Conservation (phyloP, 92 coral and sea anemone genomes). For the Ricordea florida region DNA sequence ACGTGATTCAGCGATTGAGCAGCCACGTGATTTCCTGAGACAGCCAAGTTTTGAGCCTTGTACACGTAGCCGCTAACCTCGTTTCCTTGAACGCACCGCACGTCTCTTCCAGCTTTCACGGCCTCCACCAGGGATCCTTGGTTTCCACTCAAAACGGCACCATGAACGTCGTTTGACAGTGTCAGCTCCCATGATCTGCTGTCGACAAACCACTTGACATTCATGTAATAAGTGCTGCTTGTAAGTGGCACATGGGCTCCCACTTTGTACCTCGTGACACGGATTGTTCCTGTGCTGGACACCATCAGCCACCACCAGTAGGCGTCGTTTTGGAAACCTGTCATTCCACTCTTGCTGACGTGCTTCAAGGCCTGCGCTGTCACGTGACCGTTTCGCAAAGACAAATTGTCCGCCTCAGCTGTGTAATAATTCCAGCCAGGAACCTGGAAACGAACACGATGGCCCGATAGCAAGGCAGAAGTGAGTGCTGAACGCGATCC, state of each 20-base stretch:
- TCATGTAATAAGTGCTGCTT: neutral
- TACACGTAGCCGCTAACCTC: conserved; percentile 57
- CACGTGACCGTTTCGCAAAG: conserved; percentile 77
- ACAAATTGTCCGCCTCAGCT: conserved; percentile 81
- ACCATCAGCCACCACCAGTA: conserved; percentile 90
- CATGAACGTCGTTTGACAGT: conserved; percentile 34
- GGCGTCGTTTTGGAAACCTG: conserved; percentile 65
- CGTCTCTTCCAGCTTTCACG: conserved; percentile 71
- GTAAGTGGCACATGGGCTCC: conserved; percentile 53
- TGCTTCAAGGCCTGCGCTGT: conserved; percentile 83
- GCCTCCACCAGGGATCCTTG: conserved; percentile 57
- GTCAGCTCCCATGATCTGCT: conserved; percentile 73
- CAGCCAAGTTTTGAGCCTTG: conserved; percentile 67
- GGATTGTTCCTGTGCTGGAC: conserved; percentile 78
- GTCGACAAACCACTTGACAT: conserved; percentile 74
- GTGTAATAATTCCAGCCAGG: conserved; percentile 47
- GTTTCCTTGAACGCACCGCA: conserved; percentile 63
- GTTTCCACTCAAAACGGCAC: conserved; percentile 50
- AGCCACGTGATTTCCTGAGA: conserved; percentile 63
- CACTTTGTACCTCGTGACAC: conserved; percentile 65
- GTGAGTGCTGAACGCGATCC: conserved; percentile 52
- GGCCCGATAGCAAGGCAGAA: conserved; percentile 65
- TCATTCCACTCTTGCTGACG: conserved; percentile 57
- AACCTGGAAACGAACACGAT: conserved; percentile 81
- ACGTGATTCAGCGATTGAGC: conserved; percentile 72